Evolutionary conservation across 2,888 invertebrate genomes (phyloP), one percentile per base, ranked within the genome.

Genomic region (Trissolcus japonicus): DNA sequence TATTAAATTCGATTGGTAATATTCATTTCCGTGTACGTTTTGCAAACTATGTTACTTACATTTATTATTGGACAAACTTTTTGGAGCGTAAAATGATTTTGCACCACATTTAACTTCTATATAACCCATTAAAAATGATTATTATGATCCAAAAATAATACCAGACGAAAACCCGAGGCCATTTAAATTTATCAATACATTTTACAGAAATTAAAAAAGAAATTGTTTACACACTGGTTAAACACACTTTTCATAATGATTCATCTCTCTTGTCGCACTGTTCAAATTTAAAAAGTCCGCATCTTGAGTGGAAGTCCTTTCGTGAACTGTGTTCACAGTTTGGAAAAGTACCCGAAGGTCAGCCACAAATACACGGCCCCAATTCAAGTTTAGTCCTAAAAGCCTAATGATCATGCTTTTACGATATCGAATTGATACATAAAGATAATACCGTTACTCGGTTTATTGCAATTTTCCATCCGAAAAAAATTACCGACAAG

Each of bases 11-110:
- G 4, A 29, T 29, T 29, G 1, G 6, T 7, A 29, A 29, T 4
- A 29, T 29, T 29, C 29, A 29, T 3, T 29, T 29, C 6, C 7
- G 29, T 7, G 1, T 7, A 29, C 7, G 35, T 35, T 35, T 35
- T 7, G 11, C 35, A 11, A 9, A 50, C 53, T 29, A 35, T 59
- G 54, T 53, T 53, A 53, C 19, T 21, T 43, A 16, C 56, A 29
- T 56, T 41, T 29, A 25, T 57, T 56, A 61, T 63, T 63, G 63
- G 46, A 21, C 59, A 9, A 60, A 65, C 29, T 74, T 67, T 53
- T 43, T 67, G 56, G 41, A 74, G 67, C 74, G 65, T 69, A 59
- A 75, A 75, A 75, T 63, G 60, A 61, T 53, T 62, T 19, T n/a
- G 75, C 50, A 50, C 67, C 63, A 67, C 16, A 46, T 68, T 69